phyloP scores from a whole-genome alignment of 1,140 invertebrate species.

The Calycopis cecrops region DNA sequence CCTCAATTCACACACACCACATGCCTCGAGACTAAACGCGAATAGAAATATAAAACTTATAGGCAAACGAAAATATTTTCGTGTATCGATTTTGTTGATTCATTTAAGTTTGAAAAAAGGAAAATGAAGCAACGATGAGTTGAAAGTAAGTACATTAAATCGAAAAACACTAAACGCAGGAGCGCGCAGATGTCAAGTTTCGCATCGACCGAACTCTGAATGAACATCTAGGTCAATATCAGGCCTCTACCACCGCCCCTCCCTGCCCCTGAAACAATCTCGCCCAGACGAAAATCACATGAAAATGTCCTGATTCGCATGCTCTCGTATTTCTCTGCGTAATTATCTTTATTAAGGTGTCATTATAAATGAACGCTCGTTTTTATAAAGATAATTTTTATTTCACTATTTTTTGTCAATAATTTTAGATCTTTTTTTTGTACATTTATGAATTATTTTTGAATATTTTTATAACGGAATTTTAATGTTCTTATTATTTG shows the following conservation, averaged over 20 bases:
- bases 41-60: neutral
- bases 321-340: too few relatives aligned
- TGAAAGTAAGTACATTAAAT: conserved; percentile 56
- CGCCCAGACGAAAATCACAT: conserved; percentile 51
- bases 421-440: too few relatives aligned
- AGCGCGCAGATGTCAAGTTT: conserved; percentile 73
- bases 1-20: neutral
- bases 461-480: too few relatives aligned
- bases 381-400: too few relatives aligned
- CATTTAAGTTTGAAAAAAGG: conserved; percentile 21
- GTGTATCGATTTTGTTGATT: conserved; percentile 12
- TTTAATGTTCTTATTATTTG: too few relatives aligned
- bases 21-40: neutral
- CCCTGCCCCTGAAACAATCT: conserved; percentile 47
- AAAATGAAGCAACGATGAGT: conserved; percentile 30
- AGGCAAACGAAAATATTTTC: neutral
- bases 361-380: too few relatives aligned
- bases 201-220: conserved; percentile 73
- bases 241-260: conserved; percentile 52
- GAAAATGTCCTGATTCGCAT: conserved; percentile 36
- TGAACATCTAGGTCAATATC: conserved; percentile 75
- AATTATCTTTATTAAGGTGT: too few relatives aligned
- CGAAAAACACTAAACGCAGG: conserved; percentile 64
- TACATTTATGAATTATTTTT: too few relatives aligned
- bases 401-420: too few relatives aligned